Conservation (phyloP, 2,888 invertebrate species). For the Nebria brevicollis region DNA sequence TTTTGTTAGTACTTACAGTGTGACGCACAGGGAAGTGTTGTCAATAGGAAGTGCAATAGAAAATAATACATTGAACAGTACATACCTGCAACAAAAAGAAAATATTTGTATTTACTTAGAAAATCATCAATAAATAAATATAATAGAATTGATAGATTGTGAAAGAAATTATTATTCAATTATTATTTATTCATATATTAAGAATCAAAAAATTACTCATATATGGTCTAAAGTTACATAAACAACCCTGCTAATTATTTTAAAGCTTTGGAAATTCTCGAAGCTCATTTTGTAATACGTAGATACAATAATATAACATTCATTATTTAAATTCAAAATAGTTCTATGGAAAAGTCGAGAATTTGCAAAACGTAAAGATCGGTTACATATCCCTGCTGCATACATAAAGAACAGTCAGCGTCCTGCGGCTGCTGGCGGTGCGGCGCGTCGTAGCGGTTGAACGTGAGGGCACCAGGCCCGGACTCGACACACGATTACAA, state of each 20-base stretch:
- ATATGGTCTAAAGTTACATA: background rate
- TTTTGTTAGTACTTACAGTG: background rate
- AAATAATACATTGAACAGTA: background rate
- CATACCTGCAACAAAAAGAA: conserved; percentile 16
- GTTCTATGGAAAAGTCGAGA: background rate
- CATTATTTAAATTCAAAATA: background rate
- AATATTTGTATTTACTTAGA: background rate
- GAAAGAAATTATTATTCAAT: too few relatives aligned
- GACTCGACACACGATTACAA: conserved; percentile 32
- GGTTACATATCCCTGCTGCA: conserved; percentile 13
- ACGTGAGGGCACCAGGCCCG: conserved; percentile 29
- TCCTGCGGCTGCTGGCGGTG: conserved; percentile 5
- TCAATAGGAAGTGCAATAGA: background rate
- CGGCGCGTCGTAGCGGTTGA: background rate
- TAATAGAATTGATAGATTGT: background rate
- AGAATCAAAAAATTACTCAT: too few relatives aligned
- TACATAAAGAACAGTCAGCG: conserved; percentile 4
- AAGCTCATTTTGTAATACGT: background rate
- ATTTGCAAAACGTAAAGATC: conserved; percentile 1
- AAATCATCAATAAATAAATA: background rate
- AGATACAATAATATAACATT: background rate
- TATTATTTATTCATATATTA: background rate
- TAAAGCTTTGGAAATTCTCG: background rate
- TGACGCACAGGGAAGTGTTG: conserved; percentile 4
- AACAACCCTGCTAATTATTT: background rate